Evolutionary conservation across 2,113 vertebrate genomes (phyloP).

Genomic region (Notothenia coriiceps): DNA sequence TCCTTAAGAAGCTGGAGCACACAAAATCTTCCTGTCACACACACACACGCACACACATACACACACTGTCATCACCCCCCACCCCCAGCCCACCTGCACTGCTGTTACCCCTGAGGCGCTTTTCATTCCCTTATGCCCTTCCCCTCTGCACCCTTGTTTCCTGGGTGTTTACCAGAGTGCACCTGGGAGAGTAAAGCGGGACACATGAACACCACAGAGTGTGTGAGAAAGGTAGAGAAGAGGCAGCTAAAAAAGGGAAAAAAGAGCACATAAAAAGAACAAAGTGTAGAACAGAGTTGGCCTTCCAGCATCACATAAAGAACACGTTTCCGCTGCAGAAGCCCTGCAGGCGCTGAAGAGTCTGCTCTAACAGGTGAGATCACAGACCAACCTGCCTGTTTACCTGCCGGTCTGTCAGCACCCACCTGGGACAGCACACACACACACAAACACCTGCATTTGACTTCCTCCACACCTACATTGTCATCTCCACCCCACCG

Average conservation of each 20-base stretch:
- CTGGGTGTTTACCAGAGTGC: slow-evolving; percentile 65
- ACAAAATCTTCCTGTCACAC: slow-evolving; percentile 47
- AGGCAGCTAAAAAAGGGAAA: slow-evolving; percentile 1
- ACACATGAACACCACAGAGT: slow-evolving; percentile 1
- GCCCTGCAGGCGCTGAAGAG: slow-evolving; percentile 63
- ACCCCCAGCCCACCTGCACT: slow-evolving; percentile 71
- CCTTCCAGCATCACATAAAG: slow-evolving; percentile 60
- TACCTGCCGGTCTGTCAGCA: slow-evolving; percentile 78
- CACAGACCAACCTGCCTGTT: slow-evolving; percentile 75
- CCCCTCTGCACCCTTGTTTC: slow-evolving; percentile 31
- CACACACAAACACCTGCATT: slow-evolving; percentile 68
- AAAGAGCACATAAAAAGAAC: slow-evolving; percentile 22
- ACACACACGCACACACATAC: slow-evolving; percentile 15
- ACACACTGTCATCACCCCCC: slow-evolving; percentile 30
- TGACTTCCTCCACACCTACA: slow-evolving; percentile 76
- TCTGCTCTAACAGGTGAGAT: slow-evolving; percentile 79
- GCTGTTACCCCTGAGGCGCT: slow-evolving; percentile 52
- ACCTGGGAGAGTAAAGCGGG: slow-evolving; percentile 55
- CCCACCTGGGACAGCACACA: slow-evolving; percentile 57
- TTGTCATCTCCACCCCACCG: slow-evolving; percentile 69
- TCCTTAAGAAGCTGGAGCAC: slow-evolving; percentile 50
- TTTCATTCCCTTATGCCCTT: slow-evolving; percentile 16
- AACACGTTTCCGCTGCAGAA: slow-evolving; percentile 64
- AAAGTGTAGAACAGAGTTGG: slow-evolving; percentile 16
- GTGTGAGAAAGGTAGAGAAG: neutral